These are phyloP conservation scores for Phalacrocorax brasilianus DNA, from an alignment of 2,113 vertebrate species.

Conservation along the genomic window DNA sequence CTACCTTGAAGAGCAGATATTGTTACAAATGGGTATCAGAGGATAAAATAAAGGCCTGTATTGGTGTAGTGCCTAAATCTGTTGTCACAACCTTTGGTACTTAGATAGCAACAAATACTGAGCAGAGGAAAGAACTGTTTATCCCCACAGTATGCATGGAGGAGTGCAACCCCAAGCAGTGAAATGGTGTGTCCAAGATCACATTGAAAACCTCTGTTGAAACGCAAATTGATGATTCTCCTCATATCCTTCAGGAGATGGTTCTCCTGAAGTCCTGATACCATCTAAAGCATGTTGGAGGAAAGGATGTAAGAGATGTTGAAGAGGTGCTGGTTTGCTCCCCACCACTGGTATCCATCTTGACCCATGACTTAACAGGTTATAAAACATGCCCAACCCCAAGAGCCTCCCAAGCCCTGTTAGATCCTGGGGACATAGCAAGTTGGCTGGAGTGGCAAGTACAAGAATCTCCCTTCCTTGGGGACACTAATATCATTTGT, in stretches of 20 bases:
- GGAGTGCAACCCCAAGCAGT: neutral
- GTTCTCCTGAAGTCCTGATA: neutral
- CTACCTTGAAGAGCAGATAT: neutral
- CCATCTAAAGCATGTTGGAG: neutral
- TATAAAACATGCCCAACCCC: neutral
- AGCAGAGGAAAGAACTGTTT: neutral
- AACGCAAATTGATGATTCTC: neutral
- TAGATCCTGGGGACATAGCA: neutral
- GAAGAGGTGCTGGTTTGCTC: neutral
- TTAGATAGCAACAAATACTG: neutral
- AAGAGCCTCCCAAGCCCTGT: neutral
- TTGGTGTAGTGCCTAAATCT: neutral
- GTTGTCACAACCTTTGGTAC: neutral
- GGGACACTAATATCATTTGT: neutral
- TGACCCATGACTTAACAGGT: neutral
- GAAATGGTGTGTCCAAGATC: neutral
- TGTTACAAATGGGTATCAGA: neutral
- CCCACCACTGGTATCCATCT: neutral
- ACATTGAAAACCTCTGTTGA: neutral
- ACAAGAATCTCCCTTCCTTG: neutral
- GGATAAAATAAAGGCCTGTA: neutral
- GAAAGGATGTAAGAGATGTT: neutral
- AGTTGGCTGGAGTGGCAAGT: fast-evolving
- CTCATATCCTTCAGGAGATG: too few relatives aligned
- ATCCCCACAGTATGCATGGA: neutral